Base-by-base conservation (phyloP, 2,888 invertebrate genomes). In the Fragum sueziense region DNA sequence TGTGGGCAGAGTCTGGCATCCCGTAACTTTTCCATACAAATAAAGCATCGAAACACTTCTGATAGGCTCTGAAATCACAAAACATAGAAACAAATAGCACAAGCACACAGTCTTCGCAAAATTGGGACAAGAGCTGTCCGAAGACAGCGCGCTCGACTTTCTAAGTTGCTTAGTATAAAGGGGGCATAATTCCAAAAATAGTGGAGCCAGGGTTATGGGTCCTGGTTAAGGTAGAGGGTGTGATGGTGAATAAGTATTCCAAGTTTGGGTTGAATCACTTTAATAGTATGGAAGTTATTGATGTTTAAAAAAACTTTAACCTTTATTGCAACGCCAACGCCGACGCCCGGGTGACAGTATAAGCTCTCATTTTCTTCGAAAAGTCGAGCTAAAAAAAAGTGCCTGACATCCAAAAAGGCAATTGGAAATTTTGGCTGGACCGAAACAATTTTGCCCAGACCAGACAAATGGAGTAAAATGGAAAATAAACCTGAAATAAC, bases 1-100 rank as follows among this genome's bases (percentile, higher is more conserved):
- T 98, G 97, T 6, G 98, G 98, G 93, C 98, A 98, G 67, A 98
- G 95, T 93, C 97, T 97, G 61, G 98, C 98, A 94, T 98, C 97
- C 90, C 96, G 95, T 91, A 98, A 94, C 94, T 97, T 97, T 95
- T 98, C 98, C 97, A 98, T 98, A 93, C 98, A 98, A 92, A 98
- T 98, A 94, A 98, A 98, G 94, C 98, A 98, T 92, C 97, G 95
- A 93, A 98, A 98, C 71, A 98, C 97, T 94, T 98, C 97, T 73
- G 97, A 91, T 74, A 93, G 85, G 74, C 89, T 89, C 91, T 91
- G 85, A 65, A 88, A 87, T 14, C 69, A 68, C 74, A 72, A 33
- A 2, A 33, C 2, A 61, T n/a, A 20, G 22, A 1, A 54, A 54
- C 11, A 2, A 11, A 11, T 11, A 25, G 11, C 2, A 6, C 41